Conservation (phyloP, 2,113 vertebrate genomes). For the Gavialis gangeticus region DNA sequence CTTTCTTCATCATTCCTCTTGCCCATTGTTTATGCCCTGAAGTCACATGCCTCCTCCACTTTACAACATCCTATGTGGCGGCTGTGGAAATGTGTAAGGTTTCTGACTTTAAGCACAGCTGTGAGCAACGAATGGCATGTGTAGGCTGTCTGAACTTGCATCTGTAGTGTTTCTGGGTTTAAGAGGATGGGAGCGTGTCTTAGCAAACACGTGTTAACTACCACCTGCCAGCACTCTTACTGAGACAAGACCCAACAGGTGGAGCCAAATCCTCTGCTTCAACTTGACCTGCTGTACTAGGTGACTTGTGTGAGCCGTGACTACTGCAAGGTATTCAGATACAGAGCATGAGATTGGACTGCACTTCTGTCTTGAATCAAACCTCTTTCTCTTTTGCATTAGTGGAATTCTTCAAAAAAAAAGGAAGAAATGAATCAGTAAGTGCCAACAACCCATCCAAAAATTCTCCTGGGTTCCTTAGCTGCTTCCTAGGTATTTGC, state of each 20-base stretch:
- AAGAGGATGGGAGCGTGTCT: not conserved
- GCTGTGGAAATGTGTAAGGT: not conserved
- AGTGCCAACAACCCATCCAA: not conserved
- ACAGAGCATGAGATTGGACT: fast-evolving
- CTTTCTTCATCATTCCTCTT: not conserved
- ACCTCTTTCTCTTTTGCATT: not conserved
- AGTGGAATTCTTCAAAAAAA: not conserved
- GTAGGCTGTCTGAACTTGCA: not conserved
- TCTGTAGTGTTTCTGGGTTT: not conserved
- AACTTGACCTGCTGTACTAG: not conserved
- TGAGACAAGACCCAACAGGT: not conserved
- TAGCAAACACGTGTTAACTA: not conserved
- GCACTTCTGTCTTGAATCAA: not conserved
- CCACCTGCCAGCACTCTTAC: not conserved
- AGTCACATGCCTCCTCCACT: not conserved
- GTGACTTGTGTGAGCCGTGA: fast-evolving
- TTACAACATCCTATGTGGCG: not conserved
- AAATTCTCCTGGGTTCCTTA: fast-evolving
- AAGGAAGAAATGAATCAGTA: not conserved
- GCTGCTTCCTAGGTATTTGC: not conserved
- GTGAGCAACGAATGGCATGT: not conserved
- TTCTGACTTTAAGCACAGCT: not conserved
- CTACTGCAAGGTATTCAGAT: not conserved
- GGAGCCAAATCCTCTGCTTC: not conserved
- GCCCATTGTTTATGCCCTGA: not conserved